phyloP scores from a whole-genome alignment of 1,140 invertebrate species.

The Nasonia longicornis region DNA sequence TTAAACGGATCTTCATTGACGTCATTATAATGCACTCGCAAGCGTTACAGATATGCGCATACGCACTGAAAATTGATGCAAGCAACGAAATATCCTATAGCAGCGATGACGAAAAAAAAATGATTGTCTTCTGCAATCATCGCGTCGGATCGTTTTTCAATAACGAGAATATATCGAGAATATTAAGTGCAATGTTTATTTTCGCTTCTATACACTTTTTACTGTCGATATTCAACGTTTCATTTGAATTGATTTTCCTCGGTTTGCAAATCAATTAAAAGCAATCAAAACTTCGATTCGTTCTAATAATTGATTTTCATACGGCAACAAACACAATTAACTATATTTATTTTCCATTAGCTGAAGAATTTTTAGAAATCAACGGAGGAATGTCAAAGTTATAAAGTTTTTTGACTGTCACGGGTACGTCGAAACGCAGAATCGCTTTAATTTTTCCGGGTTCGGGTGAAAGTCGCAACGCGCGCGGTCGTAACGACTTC shows the following conservation, averaged over 20 bases:
- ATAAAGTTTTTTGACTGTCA: not conserved
- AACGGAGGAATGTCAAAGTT: not conserved
- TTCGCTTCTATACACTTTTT: too few species aligned
- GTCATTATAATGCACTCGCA: slow-evolving; percentile 1
- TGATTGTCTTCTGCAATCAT: slow-evolving; percentile 17
- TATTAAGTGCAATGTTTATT: too few species aligned
- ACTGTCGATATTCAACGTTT: too few species aligned
- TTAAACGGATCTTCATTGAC: slow-evolving; percentile 22
- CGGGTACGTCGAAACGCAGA: not conserved
- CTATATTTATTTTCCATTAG: too few species aligned
- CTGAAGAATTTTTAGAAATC: too few species aligned
- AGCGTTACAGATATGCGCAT: not conserved
- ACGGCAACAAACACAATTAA: too few species aligned
- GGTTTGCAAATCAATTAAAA: too few species aligned
- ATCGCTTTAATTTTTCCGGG: not conserved
- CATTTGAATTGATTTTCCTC: too few species aligned
- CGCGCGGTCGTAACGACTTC: not conserved
- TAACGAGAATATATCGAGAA: too few species aligned
- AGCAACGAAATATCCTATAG: slow-evolving; percentile 1
- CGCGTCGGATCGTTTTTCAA: not conserved
- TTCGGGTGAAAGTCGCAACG: slow-evolving; percentile 1
- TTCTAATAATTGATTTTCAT: too few species aligned
- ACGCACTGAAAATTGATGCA: slow-evolving; percentile 16
- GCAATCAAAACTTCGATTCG: too few species aligned
- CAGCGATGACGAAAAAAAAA: not conserved